Base-by-base conservation (phyloP, 2,113 vertebrate species). In the Eulemur macaco region DNA sequence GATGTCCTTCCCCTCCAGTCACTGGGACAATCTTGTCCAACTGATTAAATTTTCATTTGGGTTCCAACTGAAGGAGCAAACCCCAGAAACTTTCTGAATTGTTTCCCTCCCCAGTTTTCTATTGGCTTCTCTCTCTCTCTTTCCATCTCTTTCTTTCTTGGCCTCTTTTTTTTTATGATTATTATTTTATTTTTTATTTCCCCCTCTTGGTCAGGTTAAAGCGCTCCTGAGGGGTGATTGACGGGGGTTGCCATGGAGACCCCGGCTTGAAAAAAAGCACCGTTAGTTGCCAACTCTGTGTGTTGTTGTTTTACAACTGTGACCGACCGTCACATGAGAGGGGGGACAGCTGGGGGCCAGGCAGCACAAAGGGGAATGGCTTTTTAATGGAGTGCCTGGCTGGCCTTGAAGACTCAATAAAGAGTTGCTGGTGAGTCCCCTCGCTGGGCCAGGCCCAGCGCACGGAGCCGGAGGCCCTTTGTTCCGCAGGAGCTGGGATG, bases 361-460 rank as follows among this genome's bases (percentile, higher is more conserved):
- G 86, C 92, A 87, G 98, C 97, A 99, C 98, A 98, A 99, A 99
- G 97, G 98, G 95, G 98, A 99, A 99, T 99, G 98, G 99, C 98
- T 99, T 99, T 99, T 99, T 99, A 99, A 99, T 99, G 98, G 98
- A 99, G 98, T 98, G 98, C 98, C 98, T 98, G 98, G 98, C 98
- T 97, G 93, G 98, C 34, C 98, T 98, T 99, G 98, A 99, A 98
- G 98, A 98, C 98, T 99, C 98, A 99, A 99, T 99, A 99, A 99
- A 98, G 98, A 97, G 96, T 95, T 82, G 96, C 97, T 96, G 98
- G 98, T 76, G 93, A 98, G 98, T 98, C 98, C 98, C 98, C 98
- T 98, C 68, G 94, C 97, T 98, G 98, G 83, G 90, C 98, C 97
- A 42, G 97, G 97, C 97, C 97, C 95, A 12, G 97, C 60, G 50